Evolutionary conservation across 2,888 invertebrate genomes (phyloP).

Genomic region (Watsonalla cultraria): DNA sequence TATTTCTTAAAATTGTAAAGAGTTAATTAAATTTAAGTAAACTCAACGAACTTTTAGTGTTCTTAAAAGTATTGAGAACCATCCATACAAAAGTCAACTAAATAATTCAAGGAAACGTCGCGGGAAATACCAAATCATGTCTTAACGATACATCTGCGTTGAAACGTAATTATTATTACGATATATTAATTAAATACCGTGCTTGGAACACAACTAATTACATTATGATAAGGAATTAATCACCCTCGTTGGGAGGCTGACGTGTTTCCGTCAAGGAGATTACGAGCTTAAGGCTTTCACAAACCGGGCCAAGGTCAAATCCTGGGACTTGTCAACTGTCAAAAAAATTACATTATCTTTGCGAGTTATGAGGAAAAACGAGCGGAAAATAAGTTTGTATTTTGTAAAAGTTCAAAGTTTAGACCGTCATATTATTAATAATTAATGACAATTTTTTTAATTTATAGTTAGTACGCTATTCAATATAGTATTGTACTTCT

Average conservation of each 20-base stretch:
- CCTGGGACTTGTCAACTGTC: conserved; percentile 1
- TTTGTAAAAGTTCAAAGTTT: background rate
- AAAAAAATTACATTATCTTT: background rate
- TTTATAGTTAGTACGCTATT: background rate
- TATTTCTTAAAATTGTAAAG: too few relatives aligned
- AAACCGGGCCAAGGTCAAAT: conserved; percentile 1
- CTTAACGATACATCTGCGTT: background rate
- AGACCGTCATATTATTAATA: background rate
- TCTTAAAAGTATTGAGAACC: too few relatives aligned
- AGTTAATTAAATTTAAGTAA: too few relatives aligned
- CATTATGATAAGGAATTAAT: conserved; percentile 1
- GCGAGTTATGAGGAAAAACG: background rate
- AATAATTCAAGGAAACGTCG: background rate
- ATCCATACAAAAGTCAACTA: too few relatives aligned
- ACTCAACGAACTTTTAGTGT: too few relatives aligned
- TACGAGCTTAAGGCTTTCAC: conserved; percentile 2
- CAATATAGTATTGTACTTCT: background rate
- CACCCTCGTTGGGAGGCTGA: conserved; percentile 2
- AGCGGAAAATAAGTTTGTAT: background rate
- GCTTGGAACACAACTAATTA: background rate
- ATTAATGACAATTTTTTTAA: background rate
- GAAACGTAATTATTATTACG: background rate
- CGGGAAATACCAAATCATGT: background rate
- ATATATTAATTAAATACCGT: background rate
- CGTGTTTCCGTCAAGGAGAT: conserved; percentile 1